Evolutionary conservation across 2,888 invertebrate genomes (phyloP).

Genomic region (Heliconius ismenius): DNA sequence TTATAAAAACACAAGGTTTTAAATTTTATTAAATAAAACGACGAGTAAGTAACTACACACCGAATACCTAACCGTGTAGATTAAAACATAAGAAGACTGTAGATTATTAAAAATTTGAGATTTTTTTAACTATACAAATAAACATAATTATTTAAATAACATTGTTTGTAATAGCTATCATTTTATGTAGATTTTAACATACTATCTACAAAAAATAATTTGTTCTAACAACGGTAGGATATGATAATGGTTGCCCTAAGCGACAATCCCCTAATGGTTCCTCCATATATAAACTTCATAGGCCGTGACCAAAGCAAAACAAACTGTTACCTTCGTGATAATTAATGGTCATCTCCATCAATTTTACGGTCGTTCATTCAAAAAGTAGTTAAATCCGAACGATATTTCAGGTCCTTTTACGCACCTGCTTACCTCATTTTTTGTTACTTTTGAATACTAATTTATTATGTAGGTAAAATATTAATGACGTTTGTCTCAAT

Average conservation of each 20-base stretch:
- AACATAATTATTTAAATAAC: not conserved
- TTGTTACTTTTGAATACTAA: constrained; percentile 39
- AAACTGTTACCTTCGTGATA: constrained; percentile 71
- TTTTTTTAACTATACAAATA: not conserved
- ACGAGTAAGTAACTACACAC: no score
- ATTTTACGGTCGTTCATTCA: constrained; percentile 73
- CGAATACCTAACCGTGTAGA: no score
- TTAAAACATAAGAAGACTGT: no score
- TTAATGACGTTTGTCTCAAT: constrained; percentile 27
- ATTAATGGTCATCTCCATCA: constrained; percentile 76
- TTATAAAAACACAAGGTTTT: no score
- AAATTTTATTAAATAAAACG: no score
- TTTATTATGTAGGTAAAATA: constrained; percentile 31
- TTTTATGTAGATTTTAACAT: constrained; percentile 1
- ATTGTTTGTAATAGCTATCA: not conserved
- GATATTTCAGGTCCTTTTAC: constrained; percentile 49
- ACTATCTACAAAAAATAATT: constrained; percentile 22
- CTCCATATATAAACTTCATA: constrained; percentile 75
- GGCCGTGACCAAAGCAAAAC: constrained; percentile 75
- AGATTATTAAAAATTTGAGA: not conserved
- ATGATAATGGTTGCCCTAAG: constrained; percentile 57
- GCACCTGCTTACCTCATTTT: constrained; percentile 60
- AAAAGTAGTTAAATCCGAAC: constrained; percentile 60
- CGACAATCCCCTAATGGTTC: constrained; percentile 76
- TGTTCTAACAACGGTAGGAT: constrained; percentile 20